Evolutionary conservation across 2,113 vertebrate species (phyloP), one percentile per base, ranked within the genome.

Genomic region (Seriola aureovittata): DNA sequence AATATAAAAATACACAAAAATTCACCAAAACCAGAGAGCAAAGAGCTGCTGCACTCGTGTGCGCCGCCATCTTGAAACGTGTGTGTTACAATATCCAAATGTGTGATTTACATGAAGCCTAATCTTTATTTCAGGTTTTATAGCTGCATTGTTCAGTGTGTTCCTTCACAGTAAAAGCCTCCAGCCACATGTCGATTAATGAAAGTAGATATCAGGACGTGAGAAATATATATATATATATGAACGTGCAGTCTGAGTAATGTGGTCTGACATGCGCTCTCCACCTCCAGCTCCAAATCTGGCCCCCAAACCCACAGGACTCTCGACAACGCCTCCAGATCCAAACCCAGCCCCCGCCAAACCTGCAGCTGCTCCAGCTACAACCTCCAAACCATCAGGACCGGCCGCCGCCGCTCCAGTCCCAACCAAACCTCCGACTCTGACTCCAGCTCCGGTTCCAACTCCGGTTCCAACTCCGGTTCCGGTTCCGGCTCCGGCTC

Each of bases 291-390:
- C 78, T 32, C 78, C 90, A 3, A 84, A 60, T 57, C 78, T 91
- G 68, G 70, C 60, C 16, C 84, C 85, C 2, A 90, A 86, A 87
- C 80, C 82, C 1, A 19, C 65, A 1, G 29, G 4, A 21, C 62
- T 52, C 17, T 68, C 81, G 2, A 29, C 54, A 8, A 0, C 58
- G 0, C 4, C 63, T 23, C 75, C 71, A 11, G 85, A 88, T 50
- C 71, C 54, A 71, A 75, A 85, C 71, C 63, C 64, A 32, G 83
- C 44, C 78, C 89, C 79, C 0, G 8, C 5, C 50, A 86, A 90
- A 91, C 89, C 92, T 5, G 90, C 94, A 95, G 94, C 94, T 90
- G 78, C 91, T 89, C 72, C 81, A 73, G 48, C 95, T 91, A 32
- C 25, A 4, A 23, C 81, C 34, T 54, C 52, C 7, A 89, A 67